Percentiles rank a stretch among this genome's conserved stretches.
Evolutionary conservation across 2,888 invertebrate genomes (phyloP).

Genomic region (Leucoptera coffeella): DNA sequence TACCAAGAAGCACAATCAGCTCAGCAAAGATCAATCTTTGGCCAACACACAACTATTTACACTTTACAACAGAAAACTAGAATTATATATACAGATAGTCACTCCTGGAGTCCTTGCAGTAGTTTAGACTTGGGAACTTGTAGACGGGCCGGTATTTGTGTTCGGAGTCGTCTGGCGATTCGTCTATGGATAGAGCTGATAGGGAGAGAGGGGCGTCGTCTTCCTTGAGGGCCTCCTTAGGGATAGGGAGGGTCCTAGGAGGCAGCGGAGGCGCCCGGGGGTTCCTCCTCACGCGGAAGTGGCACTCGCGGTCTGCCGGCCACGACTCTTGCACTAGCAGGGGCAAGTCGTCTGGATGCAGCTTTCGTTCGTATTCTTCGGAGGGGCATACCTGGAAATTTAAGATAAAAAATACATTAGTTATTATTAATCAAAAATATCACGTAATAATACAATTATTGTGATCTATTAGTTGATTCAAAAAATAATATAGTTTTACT

Average conservation of each 20-base stretch:
- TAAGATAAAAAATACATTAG: not conserved
- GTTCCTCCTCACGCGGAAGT: constrained; percentile 77
- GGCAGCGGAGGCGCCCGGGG: constrained; percentile 75
- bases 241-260: constrained; percentile 44
- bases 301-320: constrained; percentile 64
- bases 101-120: constrained; percentile 38
- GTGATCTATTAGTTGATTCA: no score
- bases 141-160: constrained; percentile 41
- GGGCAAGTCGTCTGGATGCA: constrained; percentile 82
- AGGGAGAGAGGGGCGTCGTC: constrained; percentile 32
- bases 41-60: no score
- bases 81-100: constrained; percentile 32
- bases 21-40: no score
- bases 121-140: constrained; percentile 43
- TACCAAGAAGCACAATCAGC: no score
- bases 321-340: constrained; percentile 74
- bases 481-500: no score
- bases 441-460: no score
- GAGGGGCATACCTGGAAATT: constrained; percentile 60
- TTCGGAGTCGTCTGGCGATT: constrained; percentile 35
- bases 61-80: no score
- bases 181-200: constrained; percentile 37
- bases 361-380: constrained; percentile 81
- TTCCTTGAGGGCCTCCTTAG: constrained; percentile 18
- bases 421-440: no score